These are phyloP conservation scores for Rhagium mordax DNA, from an alignment of 2,888 invertebrate species.

Conservation along the genomic window DNA sequence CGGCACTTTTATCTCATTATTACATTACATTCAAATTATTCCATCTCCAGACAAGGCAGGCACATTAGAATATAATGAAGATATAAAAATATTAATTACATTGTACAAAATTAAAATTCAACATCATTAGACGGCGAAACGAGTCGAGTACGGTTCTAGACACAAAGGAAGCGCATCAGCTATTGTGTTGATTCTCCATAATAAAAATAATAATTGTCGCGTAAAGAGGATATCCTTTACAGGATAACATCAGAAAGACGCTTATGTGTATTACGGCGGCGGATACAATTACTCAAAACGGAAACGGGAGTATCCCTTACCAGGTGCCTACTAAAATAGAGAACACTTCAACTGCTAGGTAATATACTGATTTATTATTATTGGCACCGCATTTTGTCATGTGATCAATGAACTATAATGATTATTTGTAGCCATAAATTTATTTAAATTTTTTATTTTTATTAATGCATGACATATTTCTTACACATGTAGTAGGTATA, in stretches of 20 bases:
- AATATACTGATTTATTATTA: constrained; percentile 12
- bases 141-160: constrained; percentile 1
- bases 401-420: constrained; percentile 17
- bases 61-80: constrained; percentile 13
- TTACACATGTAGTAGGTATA: neutral
- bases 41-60: neutral
- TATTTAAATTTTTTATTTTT: neutral
- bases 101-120: constrained; percentile 9
- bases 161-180: constrained; percentile 54
- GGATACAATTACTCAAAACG: constrained; percentile 41
- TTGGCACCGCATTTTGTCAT: neutral
- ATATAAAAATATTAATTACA: constrained; percentile 23
- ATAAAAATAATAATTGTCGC: constrained; percentile 64
- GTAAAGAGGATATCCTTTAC: constrained; percentile 65
- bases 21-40: constrained; percentile 8
- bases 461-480: constrained; percentile 2
- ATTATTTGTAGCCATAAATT: neutral
- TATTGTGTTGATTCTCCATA: constrained; percentile 59
- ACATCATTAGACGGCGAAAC: constrained; percentile 6
- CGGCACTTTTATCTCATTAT: constrained; percentile 12
- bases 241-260: constrained; percentile 57
- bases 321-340: constrained; percentile 33
- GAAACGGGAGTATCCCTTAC: constrained; percentile 44
- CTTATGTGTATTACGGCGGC: constrained; percentile 29
- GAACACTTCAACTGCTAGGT: constrained; percentile 19